Evolutionary conservation across 2,113 vertebrate species (phyloP).

Genomic region (Camelus bactrianus): DNA sequence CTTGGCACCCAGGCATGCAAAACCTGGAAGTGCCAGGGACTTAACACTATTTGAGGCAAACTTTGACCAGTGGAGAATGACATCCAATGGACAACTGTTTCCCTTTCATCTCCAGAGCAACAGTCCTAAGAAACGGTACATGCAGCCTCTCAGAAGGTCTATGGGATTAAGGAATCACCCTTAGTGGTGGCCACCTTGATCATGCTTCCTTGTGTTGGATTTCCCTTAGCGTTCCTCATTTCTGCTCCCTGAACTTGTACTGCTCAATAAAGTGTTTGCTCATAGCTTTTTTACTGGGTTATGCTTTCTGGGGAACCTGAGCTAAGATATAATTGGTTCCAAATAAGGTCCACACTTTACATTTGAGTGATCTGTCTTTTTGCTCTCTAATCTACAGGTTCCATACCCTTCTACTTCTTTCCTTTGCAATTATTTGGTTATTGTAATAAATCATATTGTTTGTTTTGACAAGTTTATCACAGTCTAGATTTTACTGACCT

Average conservation of each 20-base stretch:
- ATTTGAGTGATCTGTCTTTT: conserved; percentile 6
- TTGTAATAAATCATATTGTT: background rate
- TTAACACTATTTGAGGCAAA: background rate
- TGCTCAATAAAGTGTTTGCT: background rate
- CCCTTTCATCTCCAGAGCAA: background rate
- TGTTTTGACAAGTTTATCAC: background rate
- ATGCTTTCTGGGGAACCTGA: background rate
- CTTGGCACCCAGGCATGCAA: background rate
- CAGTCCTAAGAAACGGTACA: background rate
- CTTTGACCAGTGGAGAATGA: background rate
- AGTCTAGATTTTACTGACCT: conserved; percentile 26
- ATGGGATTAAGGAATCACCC: background rate
- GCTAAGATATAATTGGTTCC: background rate
- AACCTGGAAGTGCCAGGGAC: background rate
- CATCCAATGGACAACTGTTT: background rate
- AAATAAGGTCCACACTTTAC: background rate
- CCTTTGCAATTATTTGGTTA: conserved; percentile 16
- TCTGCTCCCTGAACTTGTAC: background rate
- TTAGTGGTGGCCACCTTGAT: background rate
- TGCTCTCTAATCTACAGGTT: conserved; percentile 1
- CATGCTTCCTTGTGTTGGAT: background rate
- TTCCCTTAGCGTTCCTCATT: background rate
- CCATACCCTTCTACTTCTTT: background rate
- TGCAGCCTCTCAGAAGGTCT: background rate
- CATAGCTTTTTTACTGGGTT: background rate